Conservation (phyloP, 2,888 invertebrate genomes). For the Augochlorella aurata region DNA sequence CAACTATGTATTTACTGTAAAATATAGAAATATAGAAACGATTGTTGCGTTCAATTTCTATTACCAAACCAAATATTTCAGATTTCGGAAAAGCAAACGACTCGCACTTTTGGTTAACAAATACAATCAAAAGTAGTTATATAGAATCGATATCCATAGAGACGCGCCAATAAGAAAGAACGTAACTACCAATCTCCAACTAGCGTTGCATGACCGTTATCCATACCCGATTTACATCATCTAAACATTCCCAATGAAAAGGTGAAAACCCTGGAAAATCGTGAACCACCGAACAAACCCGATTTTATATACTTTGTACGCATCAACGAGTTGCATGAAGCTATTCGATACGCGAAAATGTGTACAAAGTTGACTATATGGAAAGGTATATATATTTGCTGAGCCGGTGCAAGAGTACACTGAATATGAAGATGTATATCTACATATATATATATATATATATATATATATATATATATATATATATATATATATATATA, state of each 20-base stretch:
- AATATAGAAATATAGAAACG: neutral
- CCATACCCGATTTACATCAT: neutral
- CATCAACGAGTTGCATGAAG: neutral
- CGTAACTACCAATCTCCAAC: neutral
- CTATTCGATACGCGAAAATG: neutral
- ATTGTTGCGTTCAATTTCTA: neutral
- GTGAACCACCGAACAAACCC: neutral
- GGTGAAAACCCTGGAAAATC: neutral
- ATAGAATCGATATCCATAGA: neutral
- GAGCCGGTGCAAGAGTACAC: conserved; percentile 6
- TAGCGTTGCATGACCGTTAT: neutral
- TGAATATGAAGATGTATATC: neutral
- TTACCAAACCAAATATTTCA: neutral
- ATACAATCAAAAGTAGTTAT: neutral
- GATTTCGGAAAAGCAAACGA: neutral
- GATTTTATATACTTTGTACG: neutral
- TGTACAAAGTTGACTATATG: neutral
- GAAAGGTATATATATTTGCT: neutral
- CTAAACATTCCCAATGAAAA: conserved; percentile 1
- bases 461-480: too few species aligned
- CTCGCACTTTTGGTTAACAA: neutral
- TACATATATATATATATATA: neutral
- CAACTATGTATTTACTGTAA: neutral
- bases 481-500: neutral
- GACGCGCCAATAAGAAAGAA: neutral